phyloP scores from a whole-genome alignment of 2,797 vertebrate genomes.

The Nothura maculosa region DNA sequence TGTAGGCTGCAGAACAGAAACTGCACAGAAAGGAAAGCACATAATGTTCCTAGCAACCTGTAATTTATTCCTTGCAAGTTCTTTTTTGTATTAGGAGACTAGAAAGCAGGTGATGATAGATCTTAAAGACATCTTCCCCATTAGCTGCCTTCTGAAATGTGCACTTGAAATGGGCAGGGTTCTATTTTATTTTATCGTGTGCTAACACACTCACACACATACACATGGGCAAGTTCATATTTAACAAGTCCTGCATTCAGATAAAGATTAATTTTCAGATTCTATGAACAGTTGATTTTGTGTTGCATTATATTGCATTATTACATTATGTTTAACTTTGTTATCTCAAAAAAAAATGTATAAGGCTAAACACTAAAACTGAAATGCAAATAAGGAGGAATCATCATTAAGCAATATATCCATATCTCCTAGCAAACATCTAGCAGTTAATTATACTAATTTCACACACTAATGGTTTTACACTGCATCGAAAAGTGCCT shows the following conservation, averaged over 20 bases:
- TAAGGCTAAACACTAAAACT: background rate
- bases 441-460: slow-evolving; percentile 24
- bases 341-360: background rate
- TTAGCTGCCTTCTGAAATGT: background rate
- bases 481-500: background rate
- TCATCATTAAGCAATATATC: slow-evolving; percentile 20
- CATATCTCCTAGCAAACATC: slow-evolving; percentile 26
- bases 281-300: background rate
- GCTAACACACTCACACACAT: background rate
- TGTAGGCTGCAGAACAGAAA: background rate
- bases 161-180: background rate
- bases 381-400: background rate
- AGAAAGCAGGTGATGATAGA: background rate
- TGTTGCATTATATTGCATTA: no score
- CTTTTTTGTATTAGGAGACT: background rate
- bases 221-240: background rate
- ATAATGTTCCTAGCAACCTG: background rate
- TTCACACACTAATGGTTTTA: slow-evolving; percentile 43
- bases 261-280: background rate
- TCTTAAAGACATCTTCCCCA: background rate
- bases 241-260: background rate
- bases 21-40: background rate
- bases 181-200: background rate
- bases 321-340: background rate
- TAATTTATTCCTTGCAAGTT: background rate